Conservation (phyloP, 2,888 invertebrate genomes). For the Synanthedon myopaeformis region DNA sequence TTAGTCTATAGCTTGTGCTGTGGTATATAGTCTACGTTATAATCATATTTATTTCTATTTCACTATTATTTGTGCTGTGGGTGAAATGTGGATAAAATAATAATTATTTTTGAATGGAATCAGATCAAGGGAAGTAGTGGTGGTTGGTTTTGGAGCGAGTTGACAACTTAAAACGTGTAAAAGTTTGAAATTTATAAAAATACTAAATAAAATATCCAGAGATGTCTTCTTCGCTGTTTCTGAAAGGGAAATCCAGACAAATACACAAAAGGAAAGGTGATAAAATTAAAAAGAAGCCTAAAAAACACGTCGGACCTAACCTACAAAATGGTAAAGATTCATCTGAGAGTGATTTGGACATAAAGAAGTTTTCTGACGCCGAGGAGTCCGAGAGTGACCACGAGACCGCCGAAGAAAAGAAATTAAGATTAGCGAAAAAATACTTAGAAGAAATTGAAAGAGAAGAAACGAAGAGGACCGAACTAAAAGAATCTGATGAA, state of each 20-base stretch:
- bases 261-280: slow-evolving; percentile 67
- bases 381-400: slow-evolving; percentile 72
- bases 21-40: too few species aligned
- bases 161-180: too few species aligned
- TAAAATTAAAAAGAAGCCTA: slow-evolving; percentile 44
- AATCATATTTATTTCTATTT: too few species aligned
- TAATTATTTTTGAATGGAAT: too few species aligned
- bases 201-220: slow-evolving; percentile 7
- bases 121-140: too few species aligned
- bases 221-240: slow-evolving; percentile 72
- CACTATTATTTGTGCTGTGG: too few species aligned
- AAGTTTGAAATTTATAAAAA: too few species aligned
- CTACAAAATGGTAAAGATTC: slow-evolving; percentile 72
- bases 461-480: slow-evolving; percentile 79
- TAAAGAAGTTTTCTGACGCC: slow-evolving; percentile 62
- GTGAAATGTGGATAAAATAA: too few species aligned
- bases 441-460: slow-evolving; percentile 89
- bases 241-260: slow-evolving; percentile 70
- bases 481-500: slow-evolving; percentile 73
- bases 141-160: too few species aligned
- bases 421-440: slow-evolving; percentile 88
- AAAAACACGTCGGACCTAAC: slow-evolving; percentile 44
- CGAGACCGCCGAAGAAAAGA: slow-evolving; percentile 92
- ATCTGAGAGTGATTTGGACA: slow-evolving; percentile 74
- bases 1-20: too few species aligned